Percentiles rank a stretch among this genome's conserved stretches.
phyloP scores from a whole-genome alignment of 1,140 invertebrate species.

The Drosophila mojavensis region DNA sequence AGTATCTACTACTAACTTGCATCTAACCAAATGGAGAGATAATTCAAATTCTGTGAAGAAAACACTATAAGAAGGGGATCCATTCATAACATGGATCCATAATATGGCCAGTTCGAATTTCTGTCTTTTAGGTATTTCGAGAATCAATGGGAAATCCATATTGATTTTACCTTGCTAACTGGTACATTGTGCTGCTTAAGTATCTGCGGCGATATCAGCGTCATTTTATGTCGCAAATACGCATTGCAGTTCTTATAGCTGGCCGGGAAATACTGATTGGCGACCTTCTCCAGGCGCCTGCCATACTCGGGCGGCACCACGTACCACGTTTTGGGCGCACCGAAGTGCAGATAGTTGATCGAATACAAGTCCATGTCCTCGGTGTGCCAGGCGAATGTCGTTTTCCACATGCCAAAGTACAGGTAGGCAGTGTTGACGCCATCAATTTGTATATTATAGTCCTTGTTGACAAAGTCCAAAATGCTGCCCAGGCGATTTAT shows the following conservation, averaged over 20 bases:
- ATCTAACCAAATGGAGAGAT: too few relatives aligned
- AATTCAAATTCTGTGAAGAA: too few relatives aligned
- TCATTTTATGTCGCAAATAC: constrained; percentile 99
- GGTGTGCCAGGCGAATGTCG: constrained; percentile 99
- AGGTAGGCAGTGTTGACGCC: constrained; percentile 99
- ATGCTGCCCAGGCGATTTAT: constrained; percentile 97
- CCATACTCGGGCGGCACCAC: constrained; percentile 98
- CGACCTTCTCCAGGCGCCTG: constrained; percentile 94
- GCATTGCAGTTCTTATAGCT: constrained; percentile 95
- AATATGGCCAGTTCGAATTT: neutral
- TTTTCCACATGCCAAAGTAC: constrained; percentile 99
- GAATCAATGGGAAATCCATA: neutral
- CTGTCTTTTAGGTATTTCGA: neutral
- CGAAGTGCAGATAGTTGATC: constrained; percentile 98
- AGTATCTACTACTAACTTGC: too few relatives aligned
- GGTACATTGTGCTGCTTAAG: constrained; percentile 97
- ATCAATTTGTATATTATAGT: constrained; percentile 98
- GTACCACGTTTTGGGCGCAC: constrained; percentile 98
- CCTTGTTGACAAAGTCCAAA: constrained; percentile 96
- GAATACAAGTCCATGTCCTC: constrained; percentile 99
- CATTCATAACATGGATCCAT: too few relatives aligned
- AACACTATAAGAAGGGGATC: too few relatives aligned
- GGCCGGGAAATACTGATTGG: constrained; percentile 95
- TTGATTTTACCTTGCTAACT: constrained; percentile 89
- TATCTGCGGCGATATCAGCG: constrained; percentile 96